Evolutionary conservation across 2,888 invertebrate species (phyloP), one percentile per base, ranked within the genome.

Genomic region (Cantharis rufa): DNA sequence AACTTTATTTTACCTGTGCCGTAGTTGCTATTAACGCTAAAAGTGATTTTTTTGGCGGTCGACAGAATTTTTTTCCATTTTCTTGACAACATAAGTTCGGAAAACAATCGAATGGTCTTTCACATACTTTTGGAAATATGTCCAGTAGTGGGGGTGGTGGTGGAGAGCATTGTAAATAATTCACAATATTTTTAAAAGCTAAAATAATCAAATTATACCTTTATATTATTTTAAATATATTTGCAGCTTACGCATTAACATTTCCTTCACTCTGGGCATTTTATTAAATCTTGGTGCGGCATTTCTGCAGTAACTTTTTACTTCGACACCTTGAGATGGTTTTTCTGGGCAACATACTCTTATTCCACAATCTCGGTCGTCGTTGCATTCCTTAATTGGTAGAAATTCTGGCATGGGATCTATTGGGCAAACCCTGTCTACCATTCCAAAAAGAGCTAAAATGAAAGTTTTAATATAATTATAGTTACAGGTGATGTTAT

Each of bases 11-110:
- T 88, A 92, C 93, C 89, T 91, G 90, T 71, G 91, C 89, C 18
- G 92, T 89, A 64, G 90, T 92, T 66, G 92, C 92, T 70, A 94
- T 88, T 74, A 94, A 85, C 0, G 93, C 91, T 18, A 94, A 87
- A 1, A 95, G 85, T 13, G 94, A 94, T 81, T 92, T 91, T 84
- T 92, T 93, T 32, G 94, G 93, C 9, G 94, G 94, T 68, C 94
- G 90, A 84, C 95, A 95, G 82, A 92, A 91, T 81, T 92, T 92
- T 82, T 91, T 91, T 4, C 93, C 93, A 64, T 92, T 91, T 87
- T 95, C 95, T 81, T 94, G 94, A 79, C 95, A 95, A 85, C 94
- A 95, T 77, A 95, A 89, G 87, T 94, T 94, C 9, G 95, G 94
- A 86, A 94, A 94, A 85, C 95, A 95, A 86, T 94, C 94, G 3